phyloP scores from a whole-genome alignment of 2,113 vertebrate species.

The Caloenas nicobarica region DNA sequence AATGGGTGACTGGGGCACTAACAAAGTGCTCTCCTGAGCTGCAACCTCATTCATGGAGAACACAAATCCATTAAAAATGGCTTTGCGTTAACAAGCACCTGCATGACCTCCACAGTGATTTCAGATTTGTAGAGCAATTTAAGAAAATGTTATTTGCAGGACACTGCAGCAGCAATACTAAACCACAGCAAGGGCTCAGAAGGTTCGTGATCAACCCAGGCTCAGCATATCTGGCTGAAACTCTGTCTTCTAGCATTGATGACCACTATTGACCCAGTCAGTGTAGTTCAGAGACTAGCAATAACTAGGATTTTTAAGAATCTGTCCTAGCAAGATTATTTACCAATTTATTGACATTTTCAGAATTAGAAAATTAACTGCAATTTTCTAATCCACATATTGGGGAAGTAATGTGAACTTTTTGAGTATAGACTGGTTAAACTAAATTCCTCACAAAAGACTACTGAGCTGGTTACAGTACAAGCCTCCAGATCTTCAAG shows the following conservation, averaged over 20 bases:
- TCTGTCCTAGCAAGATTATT: neutral
- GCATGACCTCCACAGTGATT: neutral
- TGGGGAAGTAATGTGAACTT: neutral
- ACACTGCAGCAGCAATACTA: neutral
- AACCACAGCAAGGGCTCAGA: neutral
- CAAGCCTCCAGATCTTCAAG: neutral
- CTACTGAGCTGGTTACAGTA: neutral
- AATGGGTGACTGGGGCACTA: neutral
- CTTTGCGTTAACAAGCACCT: neutral
- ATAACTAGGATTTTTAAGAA: neutral
- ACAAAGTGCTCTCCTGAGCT: neutral
- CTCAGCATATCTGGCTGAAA: neutral
- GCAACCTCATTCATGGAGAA: neutral
- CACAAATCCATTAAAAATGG: neutral
- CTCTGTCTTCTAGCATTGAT: neutral
- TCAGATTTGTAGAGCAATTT: neutral
- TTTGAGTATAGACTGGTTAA: neutral
- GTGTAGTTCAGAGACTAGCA: neutral
- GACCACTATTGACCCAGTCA: neutral
- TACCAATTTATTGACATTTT: neutral
- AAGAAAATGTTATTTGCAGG: neutral
- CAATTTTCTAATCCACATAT: neutral
- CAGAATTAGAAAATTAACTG: neutral
- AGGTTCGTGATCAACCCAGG: rapidly evolving
- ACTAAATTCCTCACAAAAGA: neutral